Evolutionary conservation across 2,113 vertebrate genomes (phyloP).

Genomic region (Nerophis lumbriciformis): DNA sequence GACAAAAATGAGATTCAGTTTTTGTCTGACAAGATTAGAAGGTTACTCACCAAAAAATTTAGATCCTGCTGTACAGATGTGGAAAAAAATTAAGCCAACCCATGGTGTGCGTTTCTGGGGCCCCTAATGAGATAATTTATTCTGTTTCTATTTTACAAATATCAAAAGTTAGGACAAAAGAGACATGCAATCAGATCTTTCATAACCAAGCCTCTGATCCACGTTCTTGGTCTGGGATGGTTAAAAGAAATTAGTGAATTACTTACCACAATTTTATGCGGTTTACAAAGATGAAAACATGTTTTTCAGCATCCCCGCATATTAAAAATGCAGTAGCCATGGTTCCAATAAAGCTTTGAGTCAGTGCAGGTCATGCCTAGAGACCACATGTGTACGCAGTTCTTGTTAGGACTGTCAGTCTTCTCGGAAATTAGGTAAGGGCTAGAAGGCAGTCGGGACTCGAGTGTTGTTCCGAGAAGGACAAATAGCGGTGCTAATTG

Average conservation of each 20-base stretch:
- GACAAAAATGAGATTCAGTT: too few species aligned
- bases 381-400: not conserved
- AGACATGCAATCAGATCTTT: too few species aligned
- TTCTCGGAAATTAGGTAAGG: constrained; percentile 8
- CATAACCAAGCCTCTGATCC: not conserved
- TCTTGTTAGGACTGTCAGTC: constrained; percentile 11
- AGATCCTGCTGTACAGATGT: too few species aligned
- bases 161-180: not conserved
- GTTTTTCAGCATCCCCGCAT: constrained; percentile 1
- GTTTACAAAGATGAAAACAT: constrained; percentile 5
- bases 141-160: not conserved
- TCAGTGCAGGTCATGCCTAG: constrained; percentile 11
- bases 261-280: constrained; percentile 8
- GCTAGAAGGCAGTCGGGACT: constrained; percentile 23
- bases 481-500: constrained; percentile 12
- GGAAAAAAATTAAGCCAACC: too few species aligned
- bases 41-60: too few species aligned
- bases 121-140: too few species aligned
- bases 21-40: too few species aligned
- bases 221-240: not conserved
- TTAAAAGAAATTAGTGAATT: not conserved
- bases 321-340: constrained; percentile 13
- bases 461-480: constrained; percentile 18
- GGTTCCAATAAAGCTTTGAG: not conserved
- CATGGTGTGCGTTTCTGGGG: too few species aligned